phyloP scores from a whole-genome alignment of 2,888 invertebrate genomes.

The Callosobruchus maculatus region DNA sequence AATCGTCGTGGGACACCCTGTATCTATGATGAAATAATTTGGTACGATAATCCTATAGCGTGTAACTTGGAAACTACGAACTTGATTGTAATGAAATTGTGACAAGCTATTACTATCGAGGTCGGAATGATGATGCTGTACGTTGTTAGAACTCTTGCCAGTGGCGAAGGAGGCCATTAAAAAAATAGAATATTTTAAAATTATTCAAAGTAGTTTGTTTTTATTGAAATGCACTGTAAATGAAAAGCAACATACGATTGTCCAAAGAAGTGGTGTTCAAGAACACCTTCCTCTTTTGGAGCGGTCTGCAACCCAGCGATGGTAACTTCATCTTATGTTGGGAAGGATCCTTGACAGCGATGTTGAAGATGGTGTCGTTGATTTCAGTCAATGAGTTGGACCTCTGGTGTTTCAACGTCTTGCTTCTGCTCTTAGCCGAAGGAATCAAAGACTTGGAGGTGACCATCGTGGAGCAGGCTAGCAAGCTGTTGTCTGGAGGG shows the following conservation, averaged over 20 bases:
- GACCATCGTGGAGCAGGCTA: conserved; percentile 22
- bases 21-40: too few relatives aligned
- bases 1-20: too few relatives aligned
- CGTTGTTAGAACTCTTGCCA: too few relatives aligned
- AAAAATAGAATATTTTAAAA: too few relatives aligned
- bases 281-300: conserved; percentile 47
- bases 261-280: conserved; percentile 46
- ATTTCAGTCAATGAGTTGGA: conserved; percentile 43
- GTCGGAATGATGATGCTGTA: too few relatives aligned
- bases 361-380: conserved; percentile 45
- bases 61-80: too few relatives aligned
- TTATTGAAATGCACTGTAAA: too few relatives aligned
- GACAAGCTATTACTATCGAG: too few relatives aligned
- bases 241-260: conserved; percentile 39
- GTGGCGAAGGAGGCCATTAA: too few relatives aligned
- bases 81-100: too few relatives aligned
- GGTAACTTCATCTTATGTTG: conserved; percentile 53
- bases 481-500: conserved; percentile 24
- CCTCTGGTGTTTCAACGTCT: conserved; percentile 19
- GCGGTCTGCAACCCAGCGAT: conserved; percentile 52
- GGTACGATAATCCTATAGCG: too few relatives aligned
- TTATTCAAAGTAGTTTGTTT: too few relatives aligned
- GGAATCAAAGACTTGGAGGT: conserved; percentile 12
- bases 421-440: conserved; percentile 13
- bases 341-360: conserved; percentile 37